Conservation (phyloP, 2,113 vertebrate genomes). For the Craseonycteris thonglongyai region DNA sequence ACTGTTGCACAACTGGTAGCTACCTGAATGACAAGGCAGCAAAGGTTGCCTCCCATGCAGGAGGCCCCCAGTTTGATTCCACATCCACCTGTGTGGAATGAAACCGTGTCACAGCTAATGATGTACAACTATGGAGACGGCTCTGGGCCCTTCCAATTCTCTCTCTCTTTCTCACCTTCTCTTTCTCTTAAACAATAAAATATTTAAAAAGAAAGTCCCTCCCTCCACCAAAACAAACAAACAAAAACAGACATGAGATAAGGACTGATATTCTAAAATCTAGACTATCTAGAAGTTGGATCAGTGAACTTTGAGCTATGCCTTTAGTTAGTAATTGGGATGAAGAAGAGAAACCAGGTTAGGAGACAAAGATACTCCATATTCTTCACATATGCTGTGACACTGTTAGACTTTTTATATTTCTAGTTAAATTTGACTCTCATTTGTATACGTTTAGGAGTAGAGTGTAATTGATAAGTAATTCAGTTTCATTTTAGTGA, state of each 20-base stretch:
- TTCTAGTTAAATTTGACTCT: constrained; percentile 19
- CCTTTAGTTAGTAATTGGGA: neutral
- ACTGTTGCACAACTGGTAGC: too few relatives aligned
- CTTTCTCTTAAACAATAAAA: too few relatives aligned
- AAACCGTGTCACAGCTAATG: too few relatives aligned
- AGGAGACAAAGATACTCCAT: neutral
- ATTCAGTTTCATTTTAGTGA: neutral
- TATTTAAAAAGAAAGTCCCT: too few relatives aligned
- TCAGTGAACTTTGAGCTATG: neutral
- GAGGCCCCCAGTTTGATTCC: too few relatives aligned
- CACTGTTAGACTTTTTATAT: neutral
- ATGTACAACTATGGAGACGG: too few relatives aligned
- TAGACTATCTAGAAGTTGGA: neutral
- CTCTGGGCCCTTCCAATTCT: too few relatives aligned
- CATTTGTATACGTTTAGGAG: neutral
- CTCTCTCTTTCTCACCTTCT: too few relatives aligned
- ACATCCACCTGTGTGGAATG: too few relatives aligned
- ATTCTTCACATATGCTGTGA: neutral
- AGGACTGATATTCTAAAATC: neutral
- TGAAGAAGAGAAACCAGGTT: neutral
- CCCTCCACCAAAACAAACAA: too few relatives aligned
- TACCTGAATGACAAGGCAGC: too few relatives aligned
- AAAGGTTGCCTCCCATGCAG: too few relatives aligned
- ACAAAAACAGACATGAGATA: neutral
- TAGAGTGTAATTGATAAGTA: neutral